Conservation (phyloP, 2,113 vertebrate species). For the Clarias gariepinus region DNA sequence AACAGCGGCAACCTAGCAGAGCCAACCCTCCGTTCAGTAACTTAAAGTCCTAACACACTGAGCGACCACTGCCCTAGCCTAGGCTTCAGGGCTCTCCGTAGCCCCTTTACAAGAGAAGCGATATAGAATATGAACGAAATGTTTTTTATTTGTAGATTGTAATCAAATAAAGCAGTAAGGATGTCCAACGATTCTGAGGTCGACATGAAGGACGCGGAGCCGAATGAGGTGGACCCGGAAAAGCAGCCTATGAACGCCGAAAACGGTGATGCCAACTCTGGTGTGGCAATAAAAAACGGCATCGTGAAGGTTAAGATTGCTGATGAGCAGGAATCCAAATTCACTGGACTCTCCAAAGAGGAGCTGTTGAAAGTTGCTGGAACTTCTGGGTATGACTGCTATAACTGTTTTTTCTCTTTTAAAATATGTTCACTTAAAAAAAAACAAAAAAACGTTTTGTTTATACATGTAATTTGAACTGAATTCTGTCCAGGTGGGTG, state of each 20-base stretch:
- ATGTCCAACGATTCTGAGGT: conserved; percentile 64
- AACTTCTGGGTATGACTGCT: conserved; percentile 73
- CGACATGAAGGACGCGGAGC: conserved; percentile 83
- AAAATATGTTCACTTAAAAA: too few relatives aligned
- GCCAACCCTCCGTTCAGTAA: too few relatives aligned
- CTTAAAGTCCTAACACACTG: too few relatives aligned
- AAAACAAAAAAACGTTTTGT: too few relatives aligned
- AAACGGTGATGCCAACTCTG: conserved; percentile 44
- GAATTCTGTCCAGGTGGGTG: conserved; percentile 74
- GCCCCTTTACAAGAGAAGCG: too few relatives aligned
- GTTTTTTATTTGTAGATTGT: background rate
- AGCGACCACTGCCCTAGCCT: too few relatives aligned
- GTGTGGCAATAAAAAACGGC: conserved; percentile 76
- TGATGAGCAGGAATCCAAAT: conserved; percentile 65
- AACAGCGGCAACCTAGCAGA: too few relatives aligned
- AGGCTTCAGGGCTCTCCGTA: too few relatives aligned
- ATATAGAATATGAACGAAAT: too few relatives aligned
- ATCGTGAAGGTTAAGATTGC: conserved; percentile 74
- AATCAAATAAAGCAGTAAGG: background rate
- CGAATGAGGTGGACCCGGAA: conserved; percentile 82
- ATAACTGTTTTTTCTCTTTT: background rate
- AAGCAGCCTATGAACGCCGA: conserved; percentile 78
- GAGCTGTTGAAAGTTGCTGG: conserved; percentile 83
- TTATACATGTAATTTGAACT: too few relatives aligned
- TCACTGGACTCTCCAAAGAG: conserved; percentile 87